phyloP scores from a whole-genome alignment of 2,113 vertebrate genomes.

The Gavia stellata region DNA sequence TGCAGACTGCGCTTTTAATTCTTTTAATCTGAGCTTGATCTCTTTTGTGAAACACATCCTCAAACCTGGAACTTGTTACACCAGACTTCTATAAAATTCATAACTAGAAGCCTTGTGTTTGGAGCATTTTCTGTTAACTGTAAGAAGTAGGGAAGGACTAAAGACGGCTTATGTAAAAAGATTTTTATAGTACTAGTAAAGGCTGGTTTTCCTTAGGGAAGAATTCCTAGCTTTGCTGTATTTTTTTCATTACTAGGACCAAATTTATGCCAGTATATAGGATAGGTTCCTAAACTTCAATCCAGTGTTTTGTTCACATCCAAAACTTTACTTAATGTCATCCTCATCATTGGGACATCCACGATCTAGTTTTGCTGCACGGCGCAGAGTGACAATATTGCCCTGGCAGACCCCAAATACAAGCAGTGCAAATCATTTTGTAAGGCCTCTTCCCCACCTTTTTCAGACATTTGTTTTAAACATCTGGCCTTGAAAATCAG shows the following conservation, averaged over 20 bases:
- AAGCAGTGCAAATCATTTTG: background rate
- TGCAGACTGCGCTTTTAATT: background rate
- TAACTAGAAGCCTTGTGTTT: background rate
- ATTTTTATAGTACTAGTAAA: background rate
- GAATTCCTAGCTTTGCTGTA: background rate
- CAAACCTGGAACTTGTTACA: background rate
- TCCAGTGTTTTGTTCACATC: background rate
- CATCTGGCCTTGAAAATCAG: background rate
- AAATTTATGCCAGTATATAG: background rate
- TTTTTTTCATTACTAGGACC: background rate
- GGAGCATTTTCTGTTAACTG: background rate
- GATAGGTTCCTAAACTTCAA: background rate
- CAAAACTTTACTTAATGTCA: background rate
- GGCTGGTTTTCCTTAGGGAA: background rate
- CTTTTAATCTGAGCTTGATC: background rate
- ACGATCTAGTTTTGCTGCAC: background rate
- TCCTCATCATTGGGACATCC: background rate
- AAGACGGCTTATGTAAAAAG: background rate
- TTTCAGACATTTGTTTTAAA: background rate
- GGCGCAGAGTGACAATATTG: background rate
- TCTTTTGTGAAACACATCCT: background rate
- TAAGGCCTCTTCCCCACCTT: background rate
- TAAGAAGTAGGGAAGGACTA: background rate
- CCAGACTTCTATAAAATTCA: background rate
- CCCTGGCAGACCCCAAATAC: background rate